Conservation (phyloP, 2,113 vertebrate genomes). For the Balaenoptera acutorostrata region DNA sequence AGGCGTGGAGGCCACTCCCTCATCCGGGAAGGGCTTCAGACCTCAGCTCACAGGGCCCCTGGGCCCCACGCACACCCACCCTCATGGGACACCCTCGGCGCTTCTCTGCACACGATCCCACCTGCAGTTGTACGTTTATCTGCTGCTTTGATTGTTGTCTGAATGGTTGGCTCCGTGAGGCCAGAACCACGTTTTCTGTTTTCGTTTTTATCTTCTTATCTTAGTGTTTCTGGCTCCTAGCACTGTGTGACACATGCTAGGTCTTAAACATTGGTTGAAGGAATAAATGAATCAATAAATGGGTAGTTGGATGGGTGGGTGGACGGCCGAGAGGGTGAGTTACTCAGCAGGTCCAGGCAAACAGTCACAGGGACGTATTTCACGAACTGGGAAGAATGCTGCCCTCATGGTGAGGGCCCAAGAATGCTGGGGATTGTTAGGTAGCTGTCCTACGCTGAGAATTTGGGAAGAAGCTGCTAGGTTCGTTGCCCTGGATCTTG, state of each 20-base stretch:
- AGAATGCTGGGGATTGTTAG: rapidly evolving
- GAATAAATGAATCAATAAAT: too few species aligned
- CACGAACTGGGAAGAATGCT: neutral
- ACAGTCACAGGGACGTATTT: neutral
- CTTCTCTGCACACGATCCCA: neutral
- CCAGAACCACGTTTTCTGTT: neutral
- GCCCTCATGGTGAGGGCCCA: neutral
- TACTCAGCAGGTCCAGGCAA: neutral
- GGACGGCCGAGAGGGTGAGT: neutral
- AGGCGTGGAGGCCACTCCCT: rapidly evolving
- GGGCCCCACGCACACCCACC: rapidly evolving
- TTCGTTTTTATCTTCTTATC: too few species aligned
- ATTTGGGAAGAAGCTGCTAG: neutral
- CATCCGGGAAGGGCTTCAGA: neutral
- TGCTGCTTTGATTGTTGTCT: neutral
- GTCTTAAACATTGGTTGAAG: neutral
- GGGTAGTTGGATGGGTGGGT: neutral
- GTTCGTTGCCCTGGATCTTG: neutral
- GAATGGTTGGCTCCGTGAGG: neutral
- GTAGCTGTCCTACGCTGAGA: neutral
- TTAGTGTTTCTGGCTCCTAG: neutral
- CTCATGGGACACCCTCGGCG: rapidly evolving
- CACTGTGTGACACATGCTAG: neutral
- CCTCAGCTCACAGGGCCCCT: neutral
- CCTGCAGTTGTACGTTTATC: rapidly evolving